These are phyloP conservation scores for Cardiocondyla obscurior DNA, from an alignment of 1,140 invertebrate species.

Conservation along the genomic window DNA sequence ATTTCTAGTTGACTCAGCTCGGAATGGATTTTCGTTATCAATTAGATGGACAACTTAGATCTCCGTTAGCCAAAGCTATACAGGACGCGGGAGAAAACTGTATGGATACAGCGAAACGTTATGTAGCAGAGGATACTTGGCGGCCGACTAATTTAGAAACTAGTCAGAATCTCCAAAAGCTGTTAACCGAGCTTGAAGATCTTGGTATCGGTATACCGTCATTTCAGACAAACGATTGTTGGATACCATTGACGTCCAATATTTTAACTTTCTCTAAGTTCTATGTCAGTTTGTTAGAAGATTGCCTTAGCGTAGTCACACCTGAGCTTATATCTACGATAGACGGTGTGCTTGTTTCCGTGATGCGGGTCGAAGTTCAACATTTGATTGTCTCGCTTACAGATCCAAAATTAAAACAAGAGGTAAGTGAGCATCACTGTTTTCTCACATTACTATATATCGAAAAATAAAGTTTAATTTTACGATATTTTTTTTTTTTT, in stretches of 20 bases:
- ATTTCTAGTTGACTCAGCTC: constrained; percentile 86
- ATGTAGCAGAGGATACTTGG: constrained; percentile 90
- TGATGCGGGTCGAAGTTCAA: constrained; percentile 88
- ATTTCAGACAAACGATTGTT: constrained; percentile 85
- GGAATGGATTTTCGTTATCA: constrained; percentile 94
- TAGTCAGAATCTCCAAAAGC: constrained; percentile 82
- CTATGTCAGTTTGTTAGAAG: constrained; percentile 87
- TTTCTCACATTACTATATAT: background rate
- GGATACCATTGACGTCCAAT: constrained; percentile 89
- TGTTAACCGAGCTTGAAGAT: constrained; percentile 83
- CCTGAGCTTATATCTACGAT: constrained; percentile 87
- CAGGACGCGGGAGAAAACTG: constrained; percentile 90
- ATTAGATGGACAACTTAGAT: constrained; percentile 90
- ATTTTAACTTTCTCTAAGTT: constrained; percentile 89
- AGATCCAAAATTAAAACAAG: constrained; percentile 85
- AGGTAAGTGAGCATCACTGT: constrained; percentile 81
- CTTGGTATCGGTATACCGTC: constrained; percentile 79
- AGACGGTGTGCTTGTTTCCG: constrained; percentile 86
- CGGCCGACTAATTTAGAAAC: constrained; percentile 88
- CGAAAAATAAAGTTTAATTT: background rate
- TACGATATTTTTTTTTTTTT: constrained; percentile 59
- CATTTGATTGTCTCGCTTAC: constrained; percentile 86
- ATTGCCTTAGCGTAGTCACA: constrained; percentile 88
- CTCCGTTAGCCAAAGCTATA: constrained; percentile 86
- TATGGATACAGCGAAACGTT: constrained; percentile 89